Conservation (phyloP, 1,140 invertebrate genomes). For the Rhizoglyphus robini region DNA sequence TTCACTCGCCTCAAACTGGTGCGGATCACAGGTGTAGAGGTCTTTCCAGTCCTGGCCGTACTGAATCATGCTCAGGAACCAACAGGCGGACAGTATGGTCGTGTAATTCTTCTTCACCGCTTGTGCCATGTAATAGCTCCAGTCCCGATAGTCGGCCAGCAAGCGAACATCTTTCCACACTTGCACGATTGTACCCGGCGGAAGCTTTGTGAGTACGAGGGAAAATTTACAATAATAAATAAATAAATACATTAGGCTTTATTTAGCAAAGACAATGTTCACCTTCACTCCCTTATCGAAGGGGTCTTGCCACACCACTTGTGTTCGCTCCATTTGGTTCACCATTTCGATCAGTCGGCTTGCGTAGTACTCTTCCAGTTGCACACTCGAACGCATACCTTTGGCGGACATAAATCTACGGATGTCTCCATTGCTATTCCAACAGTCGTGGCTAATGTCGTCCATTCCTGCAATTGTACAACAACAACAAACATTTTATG, state of each 20-base stretch:
- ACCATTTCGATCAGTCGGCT: slow-evolving; percentile 42
- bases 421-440: slow-evolving; percentile 61
- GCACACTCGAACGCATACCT: slow-evolving; percentile 35
- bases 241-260: too few species aligned
- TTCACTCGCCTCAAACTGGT: neutral
- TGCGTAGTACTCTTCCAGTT: slow-evolving; percentile 16
- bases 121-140: slow-evolving; percentile 25
- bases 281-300: slow-evolving; percentile 55
- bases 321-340: slow-evolving; percentile 34
- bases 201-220: slow-evolving; percentile 26
- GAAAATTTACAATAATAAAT: neutral
- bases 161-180: slow-evolving; percentile 47
- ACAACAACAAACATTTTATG: neutral
- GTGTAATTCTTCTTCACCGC: slow-evolving; percentile 27
- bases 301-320: slow-evolving; percentile 88
- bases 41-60: slow-evolving; percentile 38
- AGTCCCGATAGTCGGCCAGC: slow-evolving; percentile 23
- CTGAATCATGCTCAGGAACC: slow-evolving; percentile 33
- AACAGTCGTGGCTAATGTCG: slow-evolving; percentile 72
- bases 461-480: slow-evolving; percentile 41
- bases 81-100: slow-evolving; percentile 32
- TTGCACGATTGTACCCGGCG: slow-evolving; percentile 54
- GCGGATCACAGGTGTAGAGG: slow-evolving; percentile 30
- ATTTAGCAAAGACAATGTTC: too few species aligned
- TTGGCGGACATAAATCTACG: slow-evolving; percentile 49